Evolutionary conservation across 2,888 invertebrate species (phyloP), one percentile per base, ranked within the genome.

Genomic region (Epiblema foenella): DNA sequence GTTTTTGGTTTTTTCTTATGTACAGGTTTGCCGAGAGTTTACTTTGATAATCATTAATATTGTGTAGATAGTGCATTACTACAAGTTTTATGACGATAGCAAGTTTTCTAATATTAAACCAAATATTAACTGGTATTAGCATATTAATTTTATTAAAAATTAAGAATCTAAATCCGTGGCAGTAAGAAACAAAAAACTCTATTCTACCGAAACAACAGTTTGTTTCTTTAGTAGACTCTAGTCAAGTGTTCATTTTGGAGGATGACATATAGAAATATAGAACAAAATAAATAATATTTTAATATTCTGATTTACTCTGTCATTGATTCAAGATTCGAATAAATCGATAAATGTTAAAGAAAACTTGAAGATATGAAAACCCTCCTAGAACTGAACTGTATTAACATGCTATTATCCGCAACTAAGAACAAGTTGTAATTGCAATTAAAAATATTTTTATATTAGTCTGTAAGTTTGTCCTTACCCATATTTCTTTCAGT

Each of bases 391-490:
- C 46, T 59, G 1, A 51, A 63, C 51, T 63, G 37, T 63, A 52
- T 63, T 63, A 18, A 62, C 62, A 51, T 62, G 15, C 12, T 51
- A 18, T n/a, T 24, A 49, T 60, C 3, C 29, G n/a, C n/a, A 10
- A 33, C 11, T 12, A 1, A 20, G 42, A 57, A 33, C 10, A 65
- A 65, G 1, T 24, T 39, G 2, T n/a, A 59, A 17, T 15, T 15
- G n/a, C n/a, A 46, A 46, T 51, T 10, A 0, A 39, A 18, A 17
- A 51, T 24, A 29, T 29, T 12, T 52, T n/a, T n/a, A n/a, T n/a
- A n/a, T n/a, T 59, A 70, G 59, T 37, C n/a, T 58, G 33, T 70
- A 65, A 70, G 65, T 59, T 59, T 65, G 49, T 70, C 65, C 11
- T 59, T 7, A 59, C 33, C 10, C 29, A 59, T 17, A 52, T 70